Evolutionary conservation across 2,888 invertebrate genomes (phyloP), one percentile per base, ranked within the genome.

Genomic region (Caenorhabditis panamensis): DNA sequence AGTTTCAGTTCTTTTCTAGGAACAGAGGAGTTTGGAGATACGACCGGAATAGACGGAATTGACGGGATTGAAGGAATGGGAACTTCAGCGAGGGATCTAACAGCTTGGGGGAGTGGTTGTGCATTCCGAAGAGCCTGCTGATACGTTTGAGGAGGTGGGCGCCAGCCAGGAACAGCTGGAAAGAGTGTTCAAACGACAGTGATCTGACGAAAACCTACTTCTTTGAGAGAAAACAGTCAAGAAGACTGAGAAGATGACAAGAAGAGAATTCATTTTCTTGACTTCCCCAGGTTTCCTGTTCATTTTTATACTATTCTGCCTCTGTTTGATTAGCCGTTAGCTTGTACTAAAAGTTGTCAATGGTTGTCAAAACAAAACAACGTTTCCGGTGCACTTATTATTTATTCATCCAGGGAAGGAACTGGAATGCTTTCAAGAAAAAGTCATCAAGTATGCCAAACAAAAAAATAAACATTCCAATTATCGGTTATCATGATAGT

Each of bases 121-220:
- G 41, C 41, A 41, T 47, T 62, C n/a, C 20, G 61, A 47, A 62
- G n/a, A 26, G 26, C 28, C 11, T 44, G 61, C 8, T 62, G 24
- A 24, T 47, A 44, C 8, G 61, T 28, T n/a, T 41, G 47, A n/a
- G 61, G 47, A 26, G 63, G 63, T 1, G 49, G 51, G 51, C 24
- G 64, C 64, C 64, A 64, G 24, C 64, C 64, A 5, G 64, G 53
- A 64, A 64, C 53, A 53, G 53, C 64, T 53, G 36, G 24, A 64
- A 64, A 22, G 3, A n/a, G 51, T n/a, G 11, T 20, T 22, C 9
- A 22, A 5, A 3, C 20, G 5, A 1, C 36, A 28, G 31, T 37
- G 5, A 37, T 8, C 24, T 0, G 24, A 16, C 6, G 8, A 22
- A 2, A 8, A 22, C 53, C 13, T 6, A 64, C 53, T 37, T 64